Percentiles rank a stretch among this genome's conserved stretches.
These are phyloP conservation scores for Dynastes hyllus DNA, from an alignment of 2,888 invertebrate species.

Conservation along the genomic window DNA sequence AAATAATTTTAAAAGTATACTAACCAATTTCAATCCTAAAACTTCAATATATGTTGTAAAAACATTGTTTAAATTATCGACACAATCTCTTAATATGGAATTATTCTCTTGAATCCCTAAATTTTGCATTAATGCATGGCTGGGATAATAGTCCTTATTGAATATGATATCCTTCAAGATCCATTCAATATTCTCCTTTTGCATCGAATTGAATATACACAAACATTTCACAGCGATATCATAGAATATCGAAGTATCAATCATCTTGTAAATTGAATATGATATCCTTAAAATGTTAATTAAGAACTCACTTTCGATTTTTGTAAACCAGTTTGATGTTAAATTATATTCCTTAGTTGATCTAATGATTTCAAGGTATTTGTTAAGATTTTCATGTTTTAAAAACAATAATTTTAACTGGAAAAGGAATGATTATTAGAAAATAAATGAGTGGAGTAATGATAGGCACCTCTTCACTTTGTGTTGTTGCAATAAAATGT, in stretches of 20 bases:
- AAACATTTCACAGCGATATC: slow-evolving; percentile 77
- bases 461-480: slow-evolving; percentile 32
- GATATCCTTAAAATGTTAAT: slow-evolving; percentile 73
- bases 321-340: slow-evolving; percentile 78
- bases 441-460: neutral
- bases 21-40: slow-evolving; percentile 65
- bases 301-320: slow-evolving; percentile 76
- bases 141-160: slow-evolving; percentile 76
- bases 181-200: slow-evolving; percentile 74
- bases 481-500: slow-evolving; percentile 57
- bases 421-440: slow-evolving; percentile 52
- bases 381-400: slow-evolving; percentile 64
- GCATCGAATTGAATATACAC: slow-evolving; percentile 76
- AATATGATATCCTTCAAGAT: slow-evolving; percentile 77
- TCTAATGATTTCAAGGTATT: slow-evolving; percentile 71
- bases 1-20: slow-evolving; percentile 45
- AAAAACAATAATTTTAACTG: slow-evolving; percentile 70
- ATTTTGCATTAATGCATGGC: slow-evolving; percentile 74
- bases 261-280: slow-evolving; percentile 62
- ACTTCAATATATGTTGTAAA: slow-evolving; percentile 65
- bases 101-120: slow-evolving; percentile 73
- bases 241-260: slow-evolving; percentile 74
- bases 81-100: slow-evolving; percentile 69
- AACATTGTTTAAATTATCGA: slow-evolving; percentile 65
- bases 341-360: slow-evolving; percentile 66